Evolutionary conservation across 2,113 vertebrate species (phyloP).

Genomic region (Albula goreensis): DNA sequence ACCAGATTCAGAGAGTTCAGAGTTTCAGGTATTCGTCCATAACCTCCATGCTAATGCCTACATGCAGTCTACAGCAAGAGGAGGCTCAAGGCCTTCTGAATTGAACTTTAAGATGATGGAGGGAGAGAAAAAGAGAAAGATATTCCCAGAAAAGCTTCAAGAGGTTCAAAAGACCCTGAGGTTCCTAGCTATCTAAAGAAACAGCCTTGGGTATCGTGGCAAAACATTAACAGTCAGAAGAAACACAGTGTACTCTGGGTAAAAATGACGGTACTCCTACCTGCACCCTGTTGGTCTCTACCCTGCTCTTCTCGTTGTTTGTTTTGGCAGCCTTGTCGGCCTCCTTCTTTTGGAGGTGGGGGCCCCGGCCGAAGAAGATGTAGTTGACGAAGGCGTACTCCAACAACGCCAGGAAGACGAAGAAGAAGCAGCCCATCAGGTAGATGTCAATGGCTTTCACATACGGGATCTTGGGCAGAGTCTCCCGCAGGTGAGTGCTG

Average conservation of each 20-base stretch:
- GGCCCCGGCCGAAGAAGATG: conserved; percentile 82
- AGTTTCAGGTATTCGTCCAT: not conserved
- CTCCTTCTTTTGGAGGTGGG: conserved; percentile 72
- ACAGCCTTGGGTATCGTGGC: not conserved
- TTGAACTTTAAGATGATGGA: no score
- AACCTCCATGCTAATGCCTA: not conserved
- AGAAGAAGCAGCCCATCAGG: conserved; percentile 81
- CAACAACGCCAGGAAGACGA: conserved; percentile 37
- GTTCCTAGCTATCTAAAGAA: not conserved
- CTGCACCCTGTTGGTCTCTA: conserved; percentile 74
- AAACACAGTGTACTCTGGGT: not conserved
- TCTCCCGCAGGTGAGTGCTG: conserved; percentile 77
- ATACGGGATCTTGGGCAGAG: conserved; percentile 26
- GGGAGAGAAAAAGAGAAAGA: no score
- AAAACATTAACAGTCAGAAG: not conserved
- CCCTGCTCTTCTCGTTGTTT: conserved; percentile 60
- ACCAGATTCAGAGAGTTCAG: not conserved
- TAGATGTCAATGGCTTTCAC: conserved; percentile 73
- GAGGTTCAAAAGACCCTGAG: not conserved
- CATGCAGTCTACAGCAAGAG: not conserved
- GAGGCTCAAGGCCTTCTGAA: not conserved
- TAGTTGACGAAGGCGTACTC: conserved; percentile 66
- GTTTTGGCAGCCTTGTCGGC: conserved; percentile 62
- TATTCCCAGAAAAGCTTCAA: not conserved
- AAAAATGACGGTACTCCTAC: conserved; percentile 47